phyloP scores from a whole-genome alignment of 92 coral and sea anemone genomes.

The Micromussa lordhowensis region DNA sequence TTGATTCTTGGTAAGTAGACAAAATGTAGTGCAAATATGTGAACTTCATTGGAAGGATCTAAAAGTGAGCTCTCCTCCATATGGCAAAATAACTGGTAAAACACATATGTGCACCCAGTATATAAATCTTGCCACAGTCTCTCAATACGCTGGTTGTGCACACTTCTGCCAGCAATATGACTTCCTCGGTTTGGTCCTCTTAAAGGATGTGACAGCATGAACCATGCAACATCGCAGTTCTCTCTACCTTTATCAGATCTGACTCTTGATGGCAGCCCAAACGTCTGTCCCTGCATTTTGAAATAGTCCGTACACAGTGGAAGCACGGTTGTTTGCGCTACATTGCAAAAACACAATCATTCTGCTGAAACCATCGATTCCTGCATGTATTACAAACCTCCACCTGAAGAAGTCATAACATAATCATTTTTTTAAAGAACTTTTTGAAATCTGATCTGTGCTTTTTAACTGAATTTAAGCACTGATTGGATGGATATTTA shows the following conservation, averaged over 20 bases:
- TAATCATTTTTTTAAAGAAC: too few relatives aligned
- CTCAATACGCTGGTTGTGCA: constrained; percentile 34
- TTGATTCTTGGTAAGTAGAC: constrained; percentile 39
- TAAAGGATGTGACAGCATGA: constrained; percentile 7
- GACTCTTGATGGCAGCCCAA: background rate
- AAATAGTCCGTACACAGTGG: background rate
- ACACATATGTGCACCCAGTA: constrained; percentile 46
- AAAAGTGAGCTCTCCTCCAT: constrained; percentile 31
- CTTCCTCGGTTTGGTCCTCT: constrained; percentile 46
- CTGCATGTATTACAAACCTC: constrained; percentile 53
- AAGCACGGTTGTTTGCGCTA: constrained; percentile 8
- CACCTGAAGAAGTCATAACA: constrained; percentile 14
- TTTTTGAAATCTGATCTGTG: too few relatives aligned
- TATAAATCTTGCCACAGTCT: constrained; percentile 45
- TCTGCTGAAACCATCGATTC: constrained; percentile 46
- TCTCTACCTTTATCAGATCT: background rate
- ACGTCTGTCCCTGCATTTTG: background rate
- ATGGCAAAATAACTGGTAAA: constrained; percentile 40
- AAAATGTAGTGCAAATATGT: constrained; percentile 30
- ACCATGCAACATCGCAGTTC: background rate
- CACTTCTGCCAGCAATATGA: constrained; percentile 34
- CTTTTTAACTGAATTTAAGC: too few relatives aligned
- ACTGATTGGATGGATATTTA: too few relatives aligned
- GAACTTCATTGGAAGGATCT: constrained; percentile 38
- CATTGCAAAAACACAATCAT: constrained; percentile 32